phyloP scores from a whole-genome alignment of 2,113 vertebrate genomes.

The Zapornia atra region DNA sequence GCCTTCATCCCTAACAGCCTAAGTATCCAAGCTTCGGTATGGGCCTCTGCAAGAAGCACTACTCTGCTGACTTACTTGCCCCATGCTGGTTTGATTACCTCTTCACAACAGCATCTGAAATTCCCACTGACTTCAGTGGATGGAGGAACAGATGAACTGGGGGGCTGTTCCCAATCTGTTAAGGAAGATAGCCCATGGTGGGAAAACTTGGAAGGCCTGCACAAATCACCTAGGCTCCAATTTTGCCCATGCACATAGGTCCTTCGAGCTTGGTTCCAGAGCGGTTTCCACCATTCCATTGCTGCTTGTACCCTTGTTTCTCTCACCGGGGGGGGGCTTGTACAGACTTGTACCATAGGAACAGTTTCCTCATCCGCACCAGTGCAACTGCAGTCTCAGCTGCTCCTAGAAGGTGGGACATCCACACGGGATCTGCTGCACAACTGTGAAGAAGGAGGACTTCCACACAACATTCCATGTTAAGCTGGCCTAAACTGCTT shows the following conservation, averaged over 20 bases:
- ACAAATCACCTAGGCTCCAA: neutral
- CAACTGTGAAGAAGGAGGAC: neutral
- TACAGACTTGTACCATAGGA: neutral
- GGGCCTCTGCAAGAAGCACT: neutral
- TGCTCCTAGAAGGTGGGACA: neutral
- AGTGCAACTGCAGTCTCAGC: neutral
- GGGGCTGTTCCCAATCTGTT: neutral
- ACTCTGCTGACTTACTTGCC: neutral
- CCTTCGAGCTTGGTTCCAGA: neutral
- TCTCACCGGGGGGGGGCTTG: neutral
- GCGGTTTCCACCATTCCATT: fast-evolving
- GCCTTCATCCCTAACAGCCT: neutral
- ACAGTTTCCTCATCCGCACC: neutral
- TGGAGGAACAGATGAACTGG: neutral
- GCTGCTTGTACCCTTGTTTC: neutral
- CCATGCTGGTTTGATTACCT: neutral
- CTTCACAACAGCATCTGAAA: neutral
- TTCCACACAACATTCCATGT: neutral
- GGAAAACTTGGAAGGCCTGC: neutral
- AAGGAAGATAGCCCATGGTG: neutral
- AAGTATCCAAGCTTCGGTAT: neutral
- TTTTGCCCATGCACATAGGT: fast-evolving
- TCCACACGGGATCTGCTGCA: fast-evolving
- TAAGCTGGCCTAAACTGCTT: neutral
- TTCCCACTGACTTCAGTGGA: neutral